Base-by-base conservation (phyloP, 37 sponge, comb jelly and placozoan genomes). In the Aplysina aerophoba region DNA sequence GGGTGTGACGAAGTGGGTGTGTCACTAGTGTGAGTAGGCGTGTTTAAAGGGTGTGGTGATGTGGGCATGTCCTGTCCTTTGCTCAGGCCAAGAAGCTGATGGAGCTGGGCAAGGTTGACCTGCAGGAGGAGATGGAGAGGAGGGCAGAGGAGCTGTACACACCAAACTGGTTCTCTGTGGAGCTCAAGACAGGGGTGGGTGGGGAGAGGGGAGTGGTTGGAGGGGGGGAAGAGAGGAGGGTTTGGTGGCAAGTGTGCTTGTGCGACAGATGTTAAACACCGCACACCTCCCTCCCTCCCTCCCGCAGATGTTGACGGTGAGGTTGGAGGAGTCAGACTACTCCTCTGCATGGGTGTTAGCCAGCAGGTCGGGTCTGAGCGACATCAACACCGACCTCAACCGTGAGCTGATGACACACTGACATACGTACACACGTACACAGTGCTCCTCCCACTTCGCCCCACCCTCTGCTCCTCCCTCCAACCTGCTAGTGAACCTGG, bases 111-210 rank as follows among this genome's bases (percentile, higher is more conserved):
- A 54, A 93, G 57, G 92, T 93, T 40, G 94, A 98, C 36, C 37
- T 95, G 31, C 90, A 98, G 53, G 92, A 94, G 64, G 97, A 92
- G 81, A 84, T 81, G 5, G 87, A 92, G 59, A 68, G 72, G 38
- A 91, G 90, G 66, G 34, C 83, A 58, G 87, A 87, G 75, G 72
- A 79, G 66, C 17, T 90, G 38, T 94, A 85, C 79, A 83, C 91
- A 17, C 99, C 99, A 36, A 98, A 98, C 90, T 98, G 99, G 99
- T 98, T 96, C 89, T 85, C 92, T 53, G 92, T 88, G 5, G 95
- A 96, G 24, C 85, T 94, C 61, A 96, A 91, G 73, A 98, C 99
- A 34, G 99, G 99, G 67, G 97, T 98, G 59, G 85, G 97, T 86
- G 37, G n/a, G n/a, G n/a, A n/a, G n/a, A n/a, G n/a, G n/a, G n/a